phyloP scores from a whole-genome alignment of 2,797 vertebrate species.

The Silurus lanzhouensis region DNA sequence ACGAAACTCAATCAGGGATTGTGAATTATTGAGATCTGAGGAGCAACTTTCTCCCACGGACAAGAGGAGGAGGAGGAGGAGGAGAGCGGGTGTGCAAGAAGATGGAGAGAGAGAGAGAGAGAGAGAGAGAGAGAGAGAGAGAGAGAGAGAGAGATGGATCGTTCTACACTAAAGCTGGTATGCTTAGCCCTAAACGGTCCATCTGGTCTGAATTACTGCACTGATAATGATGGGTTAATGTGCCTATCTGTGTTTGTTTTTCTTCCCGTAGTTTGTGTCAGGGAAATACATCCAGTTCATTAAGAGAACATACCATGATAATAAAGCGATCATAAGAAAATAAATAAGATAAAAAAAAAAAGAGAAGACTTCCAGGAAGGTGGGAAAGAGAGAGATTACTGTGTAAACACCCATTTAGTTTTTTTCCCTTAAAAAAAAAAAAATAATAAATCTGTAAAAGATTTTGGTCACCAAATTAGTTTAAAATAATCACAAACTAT shows the following conservation, averaged over 20 bases:
- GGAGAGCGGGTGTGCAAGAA: slow-evolving; percentile 47
- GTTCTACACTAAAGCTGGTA: slow-evolving; percentile 81
- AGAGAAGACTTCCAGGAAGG: slow-evolving; percentile 11
- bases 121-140: slow-evolving; percentile 46
- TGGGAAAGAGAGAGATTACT: neutral
- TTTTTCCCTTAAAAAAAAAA: neutral
- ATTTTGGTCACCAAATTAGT: neutral
- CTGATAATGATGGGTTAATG: slow-evolving; percentile 84
- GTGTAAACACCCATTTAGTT: neutral
- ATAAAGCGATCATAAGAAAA: slow-evolving; percentile 37
- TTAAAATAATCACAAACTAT: neutral
- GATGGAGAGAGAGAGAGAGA: slow-evolving; percentile 61
- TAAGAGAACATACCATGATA: slow-evolving; percentile 73
- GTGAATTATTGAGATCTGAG: neutral
- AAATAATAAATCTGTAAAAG: neutral
- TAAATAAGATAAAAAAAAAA: slow-evolving; percentile 21
- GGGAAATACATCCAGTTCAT: slow-evolving; percentile 80
- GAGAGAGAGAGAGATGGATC: slow-evolving; percentile 63
- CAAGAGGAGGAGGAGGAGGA: slow-evolving; percentile 36
- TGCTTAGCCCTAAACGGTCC: slow-evolving; percentile 72
- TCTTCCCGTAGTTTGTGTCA: slow-evolving; percentile 76
- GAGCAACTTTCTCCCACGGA: slow-evolving; percentile 52
- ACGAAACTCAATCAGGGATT: slow-evolving; percentile 15
- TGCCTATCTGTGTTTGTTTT: slow-evolving; percentile 82
- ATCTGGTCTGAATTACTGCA: slow-evolving; percentile 90